These are phyloP conservation scores for Calameuta pallipes DNA, from an alignment of 2,888 invertebrate species.

Conservation along the genomic window DNA sequence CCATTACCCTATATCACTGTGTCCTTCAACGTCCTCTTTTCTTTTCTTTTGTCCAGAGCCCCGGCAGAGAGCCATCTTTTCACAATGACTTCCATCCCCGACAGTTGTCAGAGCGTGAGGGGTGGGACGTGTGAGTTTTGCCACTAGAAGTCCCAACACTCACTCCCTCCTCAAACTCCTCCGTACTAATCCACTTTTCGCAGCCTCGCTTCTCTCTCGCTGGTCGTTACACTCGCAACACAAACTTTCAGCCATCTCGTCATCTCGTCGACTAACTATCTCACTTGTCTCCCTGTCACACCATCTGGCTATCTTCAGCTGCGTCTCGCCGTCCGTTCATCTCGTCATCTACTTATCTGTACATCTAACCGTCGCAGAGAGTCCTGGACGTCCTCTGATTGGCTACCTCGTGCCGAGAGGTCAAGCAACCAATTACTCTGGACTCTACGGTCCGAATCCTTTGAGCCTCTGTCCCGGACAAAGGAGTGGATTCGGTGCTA, in stretches of 20 bases:
- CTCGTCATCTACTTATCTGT: not conserved
- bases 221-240: not conserved
- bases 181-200: not conserved
- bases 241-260: not conserved
- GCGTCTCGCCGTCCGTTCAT: not conserved
- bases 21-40: not conserved
- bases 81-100: not conserved
- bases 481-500: conserved; percentile 4
- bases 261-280: not conserved
- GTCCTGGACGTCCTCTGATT: not conserved
- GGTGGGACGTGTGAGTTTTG: not conserved
- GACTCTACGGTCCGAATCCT: conserved; percentile 1
- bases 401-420: not conserved
- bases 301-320: not conserved
- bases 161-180: no score
- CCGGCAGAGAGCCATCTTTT: not conserved
- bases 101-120: not conserved
- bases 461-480: not conserved
- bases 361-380: not conserved
- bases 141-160: not conserved
- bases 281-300: not conserved
- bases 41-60: not conserved
- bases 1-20: not conserved
- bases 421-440: conserved; percentile 5
- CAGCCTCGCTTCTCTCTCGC: not conserved